Evolutionary conservation across 2,797 vertebrate species (phyloP).

Genomic region (Brotula barbata): DNA sequence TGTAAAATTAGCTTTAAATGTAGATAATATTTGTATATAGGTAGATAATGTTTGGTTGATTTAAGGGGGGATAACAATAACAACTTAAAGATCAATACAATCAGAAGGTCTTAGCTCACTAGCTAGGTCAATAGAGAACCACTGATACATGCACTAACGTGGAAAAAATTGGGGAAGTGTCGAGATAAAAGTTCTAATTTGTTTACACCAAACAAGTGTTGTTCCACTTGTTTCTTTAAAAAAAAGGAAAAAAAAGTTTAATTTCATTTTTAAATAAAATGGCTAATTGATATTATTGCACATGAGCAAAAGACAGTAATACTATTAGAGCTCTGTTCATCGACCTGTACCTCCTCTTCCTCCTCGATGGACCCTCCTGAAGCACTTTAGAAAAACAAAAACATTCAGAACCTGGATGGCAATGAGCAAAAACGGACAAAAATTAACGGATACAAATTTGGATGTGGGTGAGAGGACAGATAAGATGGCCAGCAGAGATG

Average conservation of each 20-base stretch:
- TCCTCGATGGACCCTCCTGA: conserved; percentile 43
- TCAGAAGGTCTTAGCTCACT: conserved; percentile 79
- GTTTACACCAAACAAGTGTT: conserved; percentile 37
- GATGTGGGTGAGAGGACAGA: conserved; percentile 41
- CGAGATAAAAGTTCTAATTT: conserved; percentile 42
- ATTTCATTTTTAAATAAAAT: conserved; percentile 73
- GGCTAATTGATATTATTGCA: conserved; percentile 81
- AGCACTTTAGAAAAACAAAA: conserved; percentile 70
- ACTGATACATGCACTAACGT: conserved; percentile 71
- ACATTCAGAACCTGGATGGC: conserved; percentile 54
- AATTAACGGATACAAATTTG: conserved; percentile 21
- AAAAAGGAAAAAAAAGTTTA: conserved; percentile 37
- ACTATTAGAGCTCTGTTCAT: conserved; percentile 70
- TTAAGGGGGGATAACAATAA: conserved; percentile 59
- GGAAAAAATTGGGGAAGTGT: conserved; percentile 13
- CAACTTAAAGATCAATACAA: conserved; percentile 73
- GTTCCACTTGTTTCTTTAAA: conserved; percentile 21
- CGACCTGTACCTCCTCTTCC: conserved; percentile 33
- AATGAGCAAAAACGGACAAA: conserved; percentile 13
- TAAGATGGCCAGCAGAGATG: conserved; percentile 60
- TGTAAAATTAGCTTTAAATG: conserved; percentile 75
- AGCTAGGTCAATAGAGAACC: conserved; percentile 73
- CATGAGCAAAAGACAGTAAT: conserved; percentile 78
- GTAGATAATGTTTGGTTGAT: conserved; percentile 78
- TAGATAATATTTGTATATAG: conserved; percentile 76